Evolutionary conservation across 2,113 vertebrate species (phyloP).

Genomic region (Cyanoramphus novaezelandiae): DNA sequence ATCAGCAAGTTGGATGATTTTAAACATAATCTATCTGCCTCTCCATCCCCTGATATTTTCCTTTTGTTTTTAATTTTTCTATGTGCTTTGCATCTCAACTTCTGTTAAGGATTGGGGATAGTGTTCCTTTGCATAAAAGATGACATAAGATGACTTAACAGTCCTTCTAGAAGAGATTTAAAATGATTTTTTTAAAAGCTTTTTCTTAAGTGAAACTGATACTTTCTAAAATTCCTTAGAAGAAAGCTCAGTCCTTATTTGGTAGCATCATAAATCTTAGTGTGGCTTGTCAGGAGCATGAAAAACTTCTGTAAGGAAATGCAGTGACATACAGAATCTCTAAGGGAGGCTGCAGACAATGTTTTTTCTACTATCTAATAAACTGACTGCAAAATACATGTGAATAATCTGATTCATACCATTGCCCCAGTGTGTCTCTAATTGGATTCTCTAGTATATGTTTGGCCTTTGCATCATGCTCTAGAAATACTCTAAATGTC

Average conservation of each 20-base stretch:
- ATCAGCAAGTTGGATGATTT: neutral
- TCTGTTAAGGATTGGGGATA: neutral
- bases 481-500: neutral
- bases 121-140: neutral
- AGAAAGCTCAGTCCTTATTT: neutral
- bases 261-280: neutral
- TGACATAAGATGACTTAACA: neutral
- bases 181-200: neutral
- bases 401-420: no score
- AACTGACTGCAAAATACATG: neutral
- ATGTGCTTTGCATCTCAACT: neutral
- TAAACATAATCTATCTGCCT: neutral
- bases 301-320: neutral
- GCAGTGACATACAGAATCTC: neutral
- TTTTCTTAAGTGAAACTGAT: neutral
- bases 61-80: neutral
- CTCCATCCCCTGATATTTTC: neutral
- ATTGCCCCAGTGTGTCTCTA: accelerated
- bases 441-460: neutral
- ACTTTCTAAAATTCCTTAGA: neutral
- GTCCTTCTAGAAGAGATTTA: neutral
- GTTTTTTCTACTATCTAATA: neutral
- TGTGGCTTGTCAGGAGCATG: neutral
- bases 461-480: neutral
- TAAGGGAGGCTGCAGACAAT: neutral